Percentiles rank a stretch among this genome's conserved stretches.
Evolutionary conservation across 2,888 invertebrate species (phyloP).

Genomic region (Calameuta pallipes): DNA sequence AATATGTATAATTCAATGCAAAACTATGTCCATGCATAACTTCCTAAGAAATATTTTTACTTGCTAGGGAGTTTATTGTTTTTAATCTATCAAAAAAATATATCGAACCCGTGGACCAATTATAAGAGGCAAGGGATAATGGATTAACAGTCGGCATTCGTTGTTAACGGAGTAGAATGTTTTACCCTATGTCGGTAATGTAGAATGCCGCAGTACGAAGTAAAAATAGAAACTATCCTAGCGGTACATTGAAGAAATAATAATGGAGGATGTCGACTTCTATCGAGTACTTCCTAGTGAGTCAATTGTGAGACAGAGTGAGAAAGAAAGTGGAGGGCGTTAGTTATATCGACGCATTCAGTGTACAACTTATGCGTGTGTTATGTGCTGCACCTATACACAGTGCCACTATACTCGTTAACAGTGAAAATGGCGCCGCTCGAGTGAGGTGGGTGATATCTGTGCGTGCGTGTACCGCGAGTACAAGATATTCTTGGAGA

Average conservation of each 20-base stretch:
- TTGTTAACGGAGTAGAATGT: background rate
- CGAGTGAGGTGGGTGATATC: conserved; percentile 48
- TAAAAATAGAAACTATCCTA: background rate
- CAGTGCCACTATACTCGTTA: conserved; percentile 2
- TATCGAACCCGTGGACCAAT: no score
- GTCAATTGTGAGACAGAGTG: background rate
- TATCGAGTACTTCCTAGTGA: background rate
- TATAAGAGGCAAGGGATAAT: background rate
- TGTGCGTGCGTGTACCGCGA: conserved; percentile 32
- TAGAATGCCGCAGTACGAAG: background rate
- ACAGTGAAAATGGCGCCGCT: conserved; percentile 61
- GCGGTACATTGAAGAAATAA: background rate
- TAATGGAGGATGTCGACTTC: background rate
- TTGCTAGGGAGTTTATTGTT: no score
- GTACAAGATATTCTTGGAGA: conserved; percentile 38
- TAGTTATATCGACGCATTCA: background rate
- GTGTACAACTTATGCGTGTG: background rate
- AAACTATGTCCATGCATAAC: no score
- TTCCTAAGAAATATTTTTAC: no score
- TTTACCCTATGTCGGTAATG: background rate
- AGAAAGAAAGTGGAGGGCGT: background rate
- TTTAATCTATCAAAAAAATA: no score
- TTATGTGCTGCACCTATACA: background rate
- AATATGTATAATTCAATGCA: no score
- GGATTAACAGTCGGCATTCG: background rate